Percentiles rank a stretch among this genome's conserved stretches.
Conservation (phyloP, 2,113 vertebrate genomes). For the Rhea pennata region DNA sequence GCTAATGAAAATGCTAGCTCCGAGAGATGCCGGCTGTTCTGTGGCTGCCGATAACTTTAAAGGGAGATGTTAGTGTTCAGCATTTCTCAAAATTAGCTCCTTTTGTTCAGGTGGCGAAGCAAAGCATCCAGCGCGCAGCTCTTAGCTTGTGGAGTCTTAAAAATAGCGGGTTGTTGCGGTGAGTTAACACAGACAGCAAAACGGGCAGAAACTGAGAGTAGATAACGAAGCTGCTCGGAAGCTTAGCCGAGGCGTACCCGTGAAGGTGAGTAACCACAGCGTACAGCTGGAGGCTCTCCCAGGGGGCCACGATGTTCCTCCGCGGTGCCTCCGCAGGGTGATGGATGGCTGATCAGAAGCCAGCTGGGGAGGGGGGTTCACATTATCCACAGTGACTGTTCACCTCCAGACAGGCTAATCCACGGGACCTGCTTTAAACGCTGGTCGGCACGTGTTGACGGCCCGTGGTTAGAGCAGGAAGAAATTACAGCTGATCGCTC, state of each 20-base stretch:
- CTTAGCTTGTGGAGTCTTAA: background rate
- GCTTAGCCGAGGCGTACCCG: background rate
- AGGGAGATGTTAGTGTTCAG: background rate
- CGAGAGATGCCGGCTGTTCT: background rate
- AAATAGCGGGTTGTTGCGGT: background rate
- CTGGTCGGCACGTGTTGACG: background rate
- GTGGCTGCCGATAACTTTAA: background rate
- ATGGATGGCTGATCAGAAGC: slow-evolving; percentile 11
- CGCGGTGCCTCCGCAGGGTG: background rate
- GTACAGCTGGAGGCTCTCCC: background rate
- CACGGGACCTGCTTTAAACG: background rate
- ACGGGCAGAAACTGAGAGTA: background rate
- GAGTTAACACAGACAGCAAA: background rate
- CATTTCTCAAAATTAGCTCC: background rate
- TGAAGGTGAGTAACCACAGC: slow-evolving; percentile 5
- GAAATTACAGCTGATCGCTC: slow-evolving; percentile 3
- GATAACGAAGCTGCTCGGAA: background rate
- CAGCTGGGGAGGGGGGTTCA: background rate
- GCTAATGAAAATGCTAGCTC: background rate
- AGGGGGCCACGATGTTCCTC: background rate
- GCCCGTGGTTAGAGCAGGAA: background rate
- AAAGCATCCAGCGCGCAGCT: background rate
- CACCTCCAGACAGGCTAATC: background rate
- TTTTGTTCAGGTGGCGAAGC: background rate
- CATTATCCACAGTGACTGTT: slow-evolving; percentile 9